Evolutionary conservation across 2,797 vertebrate species (phyloP).

Genomic region (Gymnodraco acuticeps): DNA sequence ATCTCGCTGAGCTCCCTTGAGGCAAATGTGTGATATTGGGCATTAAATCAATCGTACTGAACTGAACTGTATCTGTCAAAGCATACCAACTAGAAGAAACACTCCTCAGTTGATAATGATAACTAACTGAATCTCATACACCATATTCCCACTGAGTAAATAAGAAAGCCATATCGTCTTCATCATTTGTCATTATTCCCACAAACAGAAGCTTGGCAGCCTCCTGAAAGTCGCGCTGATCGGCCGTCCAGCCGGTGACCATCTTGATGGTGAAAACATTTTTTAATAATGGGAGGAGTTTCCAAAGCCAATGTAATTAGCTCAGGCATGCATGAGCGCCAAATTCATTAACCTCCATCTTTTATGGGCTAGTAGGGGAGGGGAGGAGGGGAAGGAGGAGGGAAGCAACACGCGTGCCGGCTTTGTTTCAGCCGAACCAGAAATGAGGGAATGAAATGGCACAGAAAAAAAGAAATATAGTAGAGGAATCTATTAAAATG

Average conservation of each 20-base stretch:
- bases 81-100: not conserved
- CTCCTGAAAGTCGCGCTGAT: conserved; percentile 32
- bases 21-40: no score
- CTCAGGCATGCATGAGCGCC: conserved; percentile 71
- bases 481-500: conserved; percentile 27
- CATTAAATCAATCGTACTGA: not conserved
- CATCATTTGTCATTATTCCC: conserved; percentile 30
- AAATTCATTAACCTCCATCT: conserved; percentile 84
- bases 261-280: conserved; percentile 72
- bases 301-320: conserved; percentile 81
- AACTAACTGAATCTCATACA: not conserved
- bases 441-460: conserved; percentile 23
- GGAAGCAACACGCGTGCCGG: conserved; percentile 36
- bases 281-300: conserved; percentile 70
- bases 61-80: not conserved
- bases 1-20: no score
- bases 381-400: conserved; percentile 13
- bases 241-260: conserved; percentile 53
- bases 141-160: conserved; percentile 14
- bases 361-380: conserved; percentile 58
- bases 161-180: conserved; percentile 10
- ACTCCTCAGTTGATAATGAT: not conserved
- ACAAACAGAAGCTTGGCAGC: conserved; percentile 41
- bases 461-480: conserved; percentile 17
- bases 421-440: conserved; percentile 57